Evolutionary conservation across 2,888 invertebrate species (phyloP).

Genomic region (Pseudococcus jackbeardsleyi): DNA sequence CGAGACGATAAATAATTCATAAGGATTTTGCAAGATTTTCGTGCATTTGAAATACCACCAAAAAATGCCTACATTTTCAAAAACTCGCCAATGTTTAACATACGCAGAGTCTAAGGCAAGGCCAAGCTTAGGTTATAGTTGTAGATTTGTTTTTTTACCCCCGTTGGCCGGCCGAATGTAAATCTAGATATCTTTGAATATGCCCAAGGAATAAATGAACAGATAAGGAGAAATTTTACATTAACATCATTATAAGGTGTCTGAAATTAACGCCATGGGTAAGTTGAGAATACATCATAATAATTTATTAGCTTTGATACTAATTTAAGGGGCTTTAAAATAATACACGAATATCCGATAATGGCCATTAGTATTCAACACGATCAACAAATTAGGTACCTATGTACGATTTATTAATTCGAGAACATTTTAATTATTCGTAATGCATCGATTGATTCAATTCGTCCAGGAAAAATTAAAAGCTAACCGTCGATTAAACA

Average conservation of each 20-base stretch:
- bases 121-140: not conserved
- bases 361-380: not conserved
- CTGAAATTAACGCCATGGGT: not conserved
- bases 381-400: not conserved
- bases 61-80: not conserved
- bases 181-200: no score
- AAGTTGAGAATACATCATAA: not conserved
- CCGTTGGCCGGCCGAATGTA: no score
- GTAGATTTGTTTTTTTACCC: no score
- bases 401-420: not conserved
- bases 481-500: not conserved
- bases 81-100: not conserved
- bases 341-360: slow-evolving; percentile 2
- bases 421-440: not conserved
- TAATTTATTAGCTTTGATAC: not conserved
- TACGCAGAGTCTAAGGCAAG: not conserved
- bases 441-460: not conserved
- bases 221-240: no score
- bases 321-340: not conserved
- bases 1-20: slow-evolving; percentile 28
- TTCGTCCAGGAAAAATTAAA: not conserved
- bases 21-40: slow-evolving; percentile 1
- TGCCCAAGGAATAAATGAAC: no score
- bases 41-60: not conserved
- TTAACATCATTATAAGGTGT: not conserved